Conservation (phyloP, 2,888 invertebrate species). For the Encarsia formosa region DNA sequence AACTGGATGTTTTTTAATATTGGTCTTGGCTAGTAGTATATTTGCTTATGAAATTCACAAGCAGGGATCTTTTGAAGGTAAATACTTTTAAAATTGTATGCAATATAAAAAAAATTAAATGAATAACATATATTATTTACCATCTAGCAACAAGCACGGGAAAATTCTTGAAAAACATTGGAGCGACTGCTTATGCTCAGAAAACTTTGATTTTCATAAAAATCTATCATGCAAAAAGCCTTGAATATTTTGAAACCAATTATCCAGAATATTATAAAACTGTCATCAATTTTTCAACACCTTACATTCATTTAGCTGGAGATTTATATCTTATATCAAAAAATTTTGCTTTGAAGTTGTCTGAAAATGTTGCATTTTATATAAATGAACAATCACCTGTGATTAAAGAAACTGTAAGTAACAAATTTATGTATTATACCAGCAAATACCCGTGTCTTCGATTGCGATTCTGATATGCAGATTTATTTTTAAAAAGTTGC, state of each 20-base stretch:
- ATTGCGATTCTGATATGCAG: too few relatives aligned
- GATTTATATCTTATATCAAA: constrained; percentile 57
- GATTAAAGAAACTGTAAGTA: constrained; percentile 56
- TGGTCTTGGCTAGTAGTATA: constrained; percentile 59
- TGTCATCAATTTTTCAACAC: constrained; percentile 56
- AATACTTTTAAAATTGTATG: constrained; percentile 10
- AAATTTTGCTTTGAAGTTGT: constrained; percentile 55
- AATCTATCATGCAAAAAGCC: constrained; percentile 60
- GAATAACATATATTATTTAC: too few relatives aligned
- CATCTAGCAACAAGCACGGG: constrained; percentile 64
- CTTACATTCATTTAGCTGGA: constrained; percentile 60
- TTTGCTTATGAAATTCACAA: constrained; percentile 64
- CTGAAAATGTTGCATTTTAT: constrained; percentile 54
- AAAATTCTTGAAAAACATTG: constrained; percentile 62
- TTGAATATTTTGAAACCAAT: constrained; percentile 65
- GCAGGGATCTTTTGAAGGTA: constrained; percentile 67
- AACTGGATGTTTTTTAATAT: constrained; percentile 60
- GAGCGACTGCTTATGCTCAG: constrained; percentile 62
- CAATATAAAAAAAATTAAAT: constrained; percentile 4
- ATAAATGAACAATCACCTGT: constrained; percentile 56
- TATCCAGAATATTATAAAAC: constrained; percentile 65
- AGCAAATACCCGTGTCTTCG: too few relatives aligned
- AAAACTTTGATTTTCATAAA: constrained; percentile 61
- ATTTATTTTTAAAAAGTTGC: too few relatives aligned
- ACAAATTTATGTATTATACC: not conserved